Percentiles rank a stretch among this genome's conserved stretches.
Evolutionary conservation across 2,888 invertebrate genomes (phyloP).

Genomic region (Allophyes oxyacanthae): DNA sequence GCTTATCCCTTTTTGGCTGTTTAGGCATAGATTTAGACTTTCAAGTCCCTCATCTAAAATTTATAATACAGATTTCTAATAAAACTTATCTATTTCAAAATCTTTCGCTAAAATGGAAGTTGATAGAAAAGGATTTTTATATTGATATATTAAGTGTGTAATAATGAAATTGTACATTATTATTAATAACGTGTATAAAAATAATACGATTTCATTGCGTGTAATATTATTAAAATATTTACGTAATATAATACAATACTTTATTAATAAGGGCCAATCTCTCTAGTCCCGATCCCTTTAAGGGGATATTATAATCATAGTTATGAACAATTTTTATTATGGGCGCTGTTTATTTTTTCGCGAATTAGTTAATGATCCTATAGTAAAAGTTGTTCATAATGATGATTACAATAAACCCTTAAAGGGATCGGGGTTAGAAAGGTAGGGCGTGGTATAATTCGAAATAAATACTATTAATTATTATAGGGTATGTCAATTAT

Average conservation of each 20-base stretch:
- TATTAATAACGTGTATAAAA: conserved; percentile 33
- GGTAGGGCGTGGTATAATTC: too few relatives aligned
- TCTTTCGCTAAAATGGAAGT: conserved; percentile 20
- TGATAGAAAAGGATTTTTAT: conserved; percentile 55
- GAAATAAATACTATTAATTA: too few relatives aligned
- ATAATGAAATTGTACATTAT: conserved; percentile 39
- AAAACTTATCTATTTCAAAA: conserved; percentile 9
- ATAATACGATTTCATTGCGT: conserved; percentile 46
- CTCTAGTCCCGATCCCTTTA: too few relatives aligned
- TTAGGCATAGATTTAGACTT: neutral
- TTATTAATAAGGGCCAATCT: too few relatives aligned
- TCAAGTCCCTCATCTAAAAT: conserved; percentile 9
- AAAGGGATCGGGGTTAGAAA: too few relatives aligned
- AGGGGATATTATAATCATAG: too few relatives aligned
- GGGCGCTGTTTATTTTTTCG: too few relatives aligned
- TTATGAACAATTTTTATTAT: too few relatives aligned
- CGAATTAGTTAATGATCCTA: too few relatives aligned
- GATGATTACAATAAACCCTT: too few relatives aligned
- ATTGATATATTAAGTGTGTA: conserved; percentile 1
- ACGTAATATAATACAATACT: conserved; percentile 3
- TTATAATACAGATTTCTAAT: neutral
- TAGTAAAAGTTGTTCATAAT: too few relatives aligned
- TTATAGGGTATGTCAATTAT: conserved; percentile 42
- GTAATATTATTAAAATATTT: conserved; percentile 3
- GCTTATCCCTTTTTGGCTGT: too few relatives aligned